phyloP scores from a whole-genome alignment of 2,113 vertebrate genomes.

The Isurus oxyrinchus region DNA sequence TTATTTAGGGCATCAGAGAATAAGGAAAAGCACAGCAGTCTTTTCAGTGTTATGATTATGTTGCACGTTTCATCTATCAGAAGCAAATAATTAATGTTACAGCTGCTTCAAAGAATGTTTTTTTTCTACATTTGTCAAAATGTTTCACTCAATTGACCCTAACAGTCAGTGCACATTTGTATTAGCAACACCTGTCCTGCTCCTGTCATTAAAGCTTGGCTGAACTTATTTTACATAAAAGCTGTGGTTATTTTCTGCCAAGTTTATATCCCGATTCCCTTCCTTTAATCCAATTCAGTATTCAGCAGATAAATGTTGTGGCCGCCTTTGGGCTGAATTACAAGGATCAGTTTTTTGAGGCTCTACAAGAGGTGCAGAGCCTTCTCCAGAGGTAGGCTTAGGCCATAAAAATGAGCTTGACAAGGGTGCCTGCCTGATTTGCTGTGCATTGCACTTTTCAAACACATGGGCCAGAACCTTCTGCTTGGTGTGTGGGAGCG shows the following conservation, averaged over 20 bases:
- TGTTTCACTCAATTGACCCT: background rate
- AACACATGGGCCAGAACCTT: too few relatives aligned
- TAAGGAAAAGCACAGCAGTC: background rate
- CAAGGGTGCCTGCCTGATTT: background rate
- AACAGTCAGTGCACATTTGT: background rate
- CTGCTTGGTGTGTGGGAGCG: too few relatives aligned
- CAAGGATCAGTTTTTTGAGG: background rate
- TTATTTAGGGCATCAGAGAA: background rate
- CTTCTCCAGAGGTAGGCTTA: background rate
- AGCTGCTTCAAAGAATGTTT: background rate
- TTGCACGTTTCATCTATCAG: background rate
- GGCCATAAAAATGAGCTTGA: background rate
- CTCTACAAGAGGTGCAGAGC: background rate
- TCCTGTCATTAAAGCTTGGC: background rate
- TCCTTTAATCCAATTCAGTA: background rate
- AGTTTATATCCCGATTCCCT: background rate
- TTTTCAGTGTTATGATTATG: background rate
- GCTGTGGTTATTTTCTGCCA: background rate
- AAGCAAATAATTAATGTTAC: conserved; percentile 10
- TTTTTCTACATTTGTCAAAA: background rate
- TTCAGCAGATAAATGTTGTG: background rate
- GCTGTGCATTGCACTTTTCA: conserved; percentile 10
- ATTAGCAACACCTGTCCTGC: background rate
- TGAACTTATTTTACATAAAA: background rate
- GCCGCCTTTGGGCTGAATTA: background rate